Evolutionary conservation across 2,888 invertebrate species (phyloP).

Genomic region (Melanostoma scalare): DNA sequence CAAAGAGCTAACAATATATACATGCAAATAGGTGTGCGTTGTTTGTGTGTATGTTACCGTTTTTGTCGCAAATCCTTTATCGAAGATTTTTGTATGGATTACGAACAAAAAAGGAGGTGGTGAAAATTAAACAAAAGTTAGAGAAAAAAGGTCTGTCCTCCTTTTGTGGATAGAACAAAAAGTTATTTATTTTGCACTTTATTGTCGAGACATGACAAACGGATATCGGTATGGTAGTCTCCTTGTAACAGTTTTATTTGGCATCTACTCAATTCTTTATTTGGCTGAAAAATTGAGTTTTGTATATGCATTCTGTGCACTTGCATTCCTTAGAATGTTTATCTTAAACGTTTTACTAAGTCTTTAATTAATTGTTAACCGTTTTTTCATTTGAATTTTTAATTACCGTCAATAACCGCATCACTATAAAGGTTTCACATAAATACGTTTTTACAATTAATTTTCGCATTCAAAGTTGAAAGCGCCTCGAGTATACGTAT

Average conservation of each 20-base stretch:
- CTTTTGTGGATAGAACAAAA: slow-evolving; percentile 24
- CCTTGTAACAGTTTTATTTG: slow-evolving; percentile 52
- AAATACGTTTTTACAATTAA: no score
- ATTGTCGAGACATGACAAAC: slow-evolving; percentile 16
- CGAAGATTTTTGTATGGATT: neutral
- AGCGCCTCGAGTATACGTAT: no score
- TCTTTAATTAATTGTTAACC: no score
- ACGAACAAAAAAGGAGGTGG: slow-evolving; percentile 27
- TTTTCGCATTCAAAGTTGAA: no score
- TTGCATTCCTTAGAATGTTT: no score
- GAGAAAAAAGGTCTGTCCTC: slow-evolving; percentile 20
- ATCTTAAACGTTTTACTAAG: no score
- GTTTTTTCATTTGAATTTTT: no score
- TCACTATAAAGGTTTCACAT: no score
- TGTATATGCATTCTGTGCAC: neutral
- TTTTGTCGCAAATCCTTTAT: slow-evolving; percentile 46
- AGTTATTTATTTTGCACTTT: slow-evolving; percentile 55
- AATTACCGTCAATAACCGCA: no score
- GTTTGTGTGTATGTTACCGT: neutral
- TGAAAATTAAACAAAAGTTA: slow-evolving; percentile 30
- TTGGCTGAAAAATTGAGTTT: slow-evolving; percentile 22
- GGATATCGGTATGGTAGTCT: slow-evolving; percentile 1
- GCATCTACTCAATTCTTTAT: slow-evolving; percentile 51
- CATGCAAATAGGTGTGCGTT: neutral
- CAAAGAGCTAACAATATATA: neutral